Base-by-base conservation (phyloP, 1,140 invertebrate species). In the Radopholus similis region DNA sequence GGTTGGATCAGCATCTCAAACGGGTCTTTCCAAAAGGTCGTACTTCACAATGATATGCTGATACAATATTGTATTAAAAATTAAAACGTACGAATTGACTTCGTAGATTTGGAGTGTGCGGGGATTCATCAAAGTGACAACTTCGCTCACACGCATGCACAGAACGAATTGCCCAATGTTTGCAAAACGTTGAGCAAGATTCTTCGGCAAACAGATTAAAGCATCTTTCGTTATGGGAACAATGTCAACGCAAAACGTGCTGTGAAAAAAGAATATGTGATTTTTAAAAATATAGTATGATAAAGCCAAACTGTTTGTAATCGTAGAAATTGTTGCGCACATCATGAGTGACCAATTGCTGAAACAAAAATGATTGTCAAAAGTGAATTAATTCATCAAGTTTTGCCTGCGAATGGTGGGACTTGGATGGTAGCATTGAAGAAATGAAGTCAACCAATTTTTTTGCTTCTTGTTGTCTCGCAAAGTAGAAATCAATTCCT, bases 291-390 rank as follows among this genome's bases (percentile, higher is more conserved):
- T 42, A 21, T 21, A 42, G 13, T 42, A 42, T 42, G 40, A 42
- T 13, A 42, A 42, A 42, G 13, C 13, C 40, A 15, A 42, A 42
- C 40, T 84, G 91, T 84, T 99, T 99, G 84, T 97, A 98, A 83
- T 97, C 97, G 83, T 92, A 97, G 37, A 89, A 88, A 82, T 98
- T 98, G 81, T 90, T 97, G 82, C 94, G 91, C 35, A 92, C 90
- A 84, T 99, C 96, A 81, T 98, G 95, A 1, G 95, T 97, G 73
- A 98, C 90, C 11, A 99, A 86, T 79, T 95, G 93, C 83, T 97
- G 94, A 0, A 93, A 94, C n/a, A n/a, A 76, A 90, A 89, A 66
- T 90, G 88, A 51, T 15, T 4, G 30, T 54, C 18, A 62, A 62
- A 60, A 9, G 83, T 89, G 35, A 9, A 4, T 13, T 11, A 28